Base-by-base conservation (phyloP, 1,140 invertebrate genomes). In the Galendromus occidentalis region DNA sequence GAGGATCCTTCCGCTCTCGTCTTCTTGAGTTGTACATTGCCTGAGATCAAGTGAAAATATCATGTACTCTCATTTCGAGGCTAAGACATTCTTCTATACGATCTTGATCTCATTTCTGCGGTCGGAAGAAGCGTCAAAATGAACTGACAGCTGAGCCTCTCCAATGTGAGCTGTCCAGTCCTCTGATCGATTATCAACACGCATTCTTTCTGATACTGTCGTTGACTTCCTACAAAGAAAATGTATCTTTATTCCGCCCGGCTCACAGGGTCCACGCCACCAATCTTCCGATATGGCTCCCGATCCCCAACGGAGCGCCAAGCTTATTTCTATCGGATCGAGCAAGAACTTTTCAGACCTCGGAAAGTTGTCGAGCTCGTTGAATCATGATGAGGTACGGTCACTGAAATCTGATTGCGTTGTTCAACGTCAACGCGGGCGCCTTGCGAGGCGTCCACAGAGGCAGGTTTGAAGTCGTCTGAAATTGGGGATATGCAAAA, bases 401-500 rank as follows among this genome's bases (percentile, higher is more conserved):
- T 91, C 20, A 96, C 88, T 65, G 88, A 91, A 6, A 82, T 80
- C 78, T 89, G 87, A 76, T 91, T 85, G 72, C 86, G 88, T 66
- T 82, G 80, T 64, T 86, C 87, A 64, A 95, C 85, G 74, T 93
- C 88, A 28, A 97, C 82, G 22, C 80, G 85, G 22, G 90, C 89
- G 76, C 86, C 85, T 79, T 94, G 88, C 67, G 83, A 86, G 17
- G 86, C 83, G 77, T 95, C 91, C 42, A 95, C 88, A 72, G 90
- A 94, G 1, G 91, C 91, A 72, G 92, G 91, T 76, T 95, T 95
- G 75, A 97, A 97, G 78, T 97, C 91, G 87, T 90, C 88, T 92
- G 76, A 64, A 83, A 69, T 20, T 22, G 18, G 82, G 69, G 69
- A 64, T 55, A 22, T 33, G 14, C 9, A 65, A n/a, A 64, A 18